Base-by-base conservation (phyloP, 2,888 invertebrate genomes). In the Luperina nickerlii region DNA sequence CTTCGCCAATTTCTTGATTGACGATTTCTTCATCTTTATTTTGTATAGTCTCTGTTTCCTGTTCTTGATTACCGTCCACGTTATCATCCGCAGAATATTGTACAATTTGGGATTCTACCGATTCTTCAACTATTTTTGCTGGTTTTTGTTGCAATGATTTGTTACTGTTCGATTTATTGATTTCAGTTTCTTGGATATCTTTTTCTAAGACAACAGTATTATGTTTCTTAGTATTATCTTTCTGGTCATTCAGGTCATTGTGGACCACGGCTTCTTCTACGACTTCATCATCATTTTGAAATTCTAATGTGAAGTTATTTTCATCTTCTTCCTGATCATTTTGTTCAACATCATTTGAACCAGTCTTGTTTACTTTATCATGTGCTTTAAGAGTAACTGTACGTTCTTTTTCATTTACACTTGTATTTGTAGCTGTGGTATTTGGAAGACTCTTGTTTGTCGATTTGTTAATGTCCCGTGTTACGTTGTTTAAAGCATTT, bases 201-300 rank as follows among this genome's bases (percentile, higher is more conserved):
- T 83, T 77, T 48, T 72, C 57, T 15, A 81, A 32, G 15, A 38
- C 32, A 20, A 45, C 6, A 0, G 45, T 69, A 32, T 82, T 81
- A 18, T 38, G 42, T 6, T 66, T 85, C 15, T 38, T 45, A 11
- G 38, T 71, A 32, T 51, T 71, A 45, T 74, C 38, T 48, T 57
- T 71, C 9, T 63, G 38, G 20, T n/a, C 62, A 18, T 62, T 73
- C 6, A 15, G 7, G 13, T 75, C 20, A 32, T 48, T 51, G 13
- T 67, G 45, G 20, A 42, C 27, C 1, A 18, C 54, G 6, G 18
- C 57, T 78, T 63, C 63, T 45, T 78, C 75, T 20, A 54, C n/a
- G 7, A 67, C n/a, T 51, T 78, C 87, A 72, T 76, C 82, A 72
- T 86, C 86, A 32, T 76, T 67, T 65, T 86, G 83, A 60, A 87